These are phyloP conservation scores for Drosophila mulleri DNA, from an alignment of 2,888 invertebrate genomes.

Conservation along the genomic window DNA sequence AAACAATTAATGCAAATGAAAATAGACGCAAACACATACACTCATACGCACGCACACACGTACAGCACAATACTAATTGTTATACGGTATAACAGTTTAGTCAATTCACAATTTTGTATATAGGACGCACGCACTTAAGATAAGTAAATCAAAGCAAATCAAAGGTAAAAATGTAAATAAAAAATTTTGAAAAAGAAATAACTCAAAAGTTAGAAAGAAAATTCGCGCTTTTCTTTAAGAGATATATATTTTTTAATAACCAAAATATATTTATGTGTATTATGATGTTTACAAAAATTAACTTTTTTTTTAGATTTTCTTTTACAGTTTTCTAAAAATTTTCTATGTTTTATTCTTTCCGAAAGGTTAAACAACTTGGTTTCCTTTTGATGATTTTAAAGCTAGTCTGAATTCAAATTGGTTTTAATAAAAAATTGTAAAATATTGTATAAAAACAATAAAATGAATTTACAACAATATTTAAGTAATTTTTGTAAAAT, in stretches of 20 bases:
- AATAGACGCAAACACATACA: constrained; percentile 14
- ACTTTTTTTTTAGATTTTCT: neutral
- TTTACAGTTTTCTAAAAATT: neutral
- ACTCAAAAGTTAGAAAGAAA: constrained; percentile 28
- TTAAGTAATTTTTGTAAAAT: constrained; percentile 68
- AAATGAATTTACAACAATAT: constrained; percentile 66
- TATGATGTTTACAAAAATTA: constrained; percentile 1
- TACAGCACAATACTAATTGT: constrained; percentile 16
- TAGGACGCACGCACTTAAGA: constrained; percentile 52
- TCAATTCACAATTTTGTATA: constrained; percentile 2
- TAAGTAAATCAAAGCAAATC: constrained; percentile 28
- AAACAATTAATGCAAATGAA: constrained; percentile 30
- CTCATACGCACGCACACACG: constrained; percentile 25
- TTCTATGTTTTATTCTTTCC: too few relatives aligned
- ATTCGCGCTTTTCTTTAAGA: constrained; percentile 42
- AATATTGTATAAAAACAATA: constrained; percentile 31
- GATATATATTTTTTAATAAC: constrained; percentile 22
- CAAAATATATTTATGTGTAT: constrained; percentile 27
- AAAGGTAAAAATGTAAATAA: constrained; percentile 15
- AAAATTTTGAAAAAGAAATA: constrained; percentile 28
- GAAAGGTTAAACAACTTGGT: constrained; percentile 13
- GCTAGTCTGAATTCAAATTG: constrained; percentile 67
- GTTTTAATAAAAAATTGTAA: constrained; percentile 25
- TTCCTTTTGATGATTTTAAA: constrained; percentile 74
- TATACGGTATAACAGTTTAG: constrained; percentile 19